A percentile compares a stretch with the other conserved stretches of the same genome.
These are phyloP conservation scores for Malacosoma neustria DNA, from an alignment of 2,888 invertebrate species.

Conservation along the genomic window DNA sequence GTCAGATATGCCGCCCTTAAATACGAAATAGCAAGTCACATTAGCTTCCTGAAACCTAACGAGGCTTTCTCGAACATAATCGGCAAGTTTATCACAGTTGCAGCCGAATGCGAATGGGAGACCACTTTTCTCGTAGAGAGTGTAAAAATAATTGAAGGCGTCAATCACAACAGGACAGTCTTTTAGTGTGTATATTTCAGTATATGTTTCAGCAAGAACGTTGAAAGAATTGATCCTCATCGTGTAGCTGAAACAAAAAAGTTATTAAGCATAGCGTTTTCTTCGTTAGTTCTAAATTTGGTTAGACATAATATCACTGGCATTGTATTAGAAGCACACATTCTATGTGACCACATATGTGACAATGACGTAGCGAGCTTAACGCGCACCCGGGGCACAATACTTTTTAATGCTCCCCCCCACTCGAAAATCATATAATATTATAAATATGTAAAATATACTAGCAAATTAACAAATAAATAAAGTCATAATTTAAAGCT, in stretches of 20 bases:
- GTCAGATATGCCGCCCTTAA: conserved; percentile 28
- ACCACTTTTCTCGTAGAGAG: conserved; percentile 15
- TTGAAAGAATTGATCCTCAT: not conserved
- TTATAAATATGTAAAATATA: no score
- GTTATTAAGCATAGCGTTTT: no score
- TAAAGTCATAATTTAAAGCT: no score
- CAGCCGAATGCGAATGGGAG: conserved; percentile 22
- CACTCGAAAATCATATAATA: no score
- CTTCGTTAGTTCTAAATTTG: no score
- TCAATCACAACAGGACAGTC: conserved; percentile 30
- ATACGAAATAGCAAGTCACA: conserved; percentile 27
- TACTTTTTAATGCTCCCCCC: no score
- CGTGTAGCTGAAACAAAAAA: not conserved
- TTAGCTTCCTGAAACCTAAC: conserved; percentile 25
- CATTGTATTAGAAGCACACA: no score
- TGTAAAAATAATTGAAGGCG: conserved; percentile 26
- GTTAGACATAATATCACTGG: no score
- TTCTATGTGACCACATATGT: no score
- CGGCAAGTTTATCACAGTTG: conserved; percentile 26
- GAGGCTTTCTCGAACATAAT: conserved; percentile 17
- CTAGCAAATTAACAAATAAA: no score
- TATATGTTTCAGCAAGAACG: not conserved
- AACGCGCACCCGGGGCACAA: no score
- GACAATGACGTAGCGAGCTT: no score
- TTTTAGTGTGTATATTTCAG: conserved; percentile 3